Conservation (phyloP, 2,113 vertebrate genomes). For the Diadophis punctatus region DNA sequence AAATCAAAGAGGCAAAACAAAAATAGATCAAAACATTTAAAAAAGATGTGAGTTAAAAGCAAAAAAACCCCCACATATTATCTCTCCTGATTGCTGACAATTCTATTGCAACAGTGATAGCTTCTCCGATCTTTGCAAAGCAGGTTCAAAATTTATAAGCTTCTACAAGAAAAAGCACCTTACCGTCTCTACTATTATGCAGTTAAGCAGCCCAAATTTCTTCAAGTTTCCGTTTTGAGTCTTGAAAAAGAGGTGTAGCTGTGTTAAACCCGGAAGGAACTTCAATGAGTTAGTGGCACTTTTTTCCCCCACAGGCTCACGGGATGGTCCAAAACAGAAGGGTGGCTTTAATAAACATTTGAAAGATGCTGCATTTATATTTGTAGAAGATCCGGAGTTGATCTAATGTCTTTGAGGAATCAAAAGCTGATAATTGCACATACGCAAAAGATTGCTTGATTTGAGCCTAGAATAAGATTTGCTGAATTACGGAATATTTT, state of each 20-base stretch:
- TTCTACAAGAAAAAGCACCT: neutral
- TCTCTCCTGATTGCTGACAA: neutral
- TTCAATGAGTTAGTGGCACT: neutral
- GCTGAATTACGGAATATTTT: too few relatives aligned
- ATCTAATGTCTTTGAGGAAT: neutral
- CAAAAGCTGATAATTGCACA: neutral
- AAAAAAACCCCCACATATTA: neutral
- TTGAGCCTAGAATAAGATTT: neutral
- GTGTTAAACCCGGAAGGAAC: neutral
- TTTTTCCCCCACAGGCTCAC: neutral
- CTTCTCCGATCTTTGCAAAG: neutral
- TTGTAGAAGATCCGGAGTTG: neutral
- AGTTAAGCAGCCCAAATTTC: neutral
- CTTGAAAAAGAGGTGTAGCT: neutral
- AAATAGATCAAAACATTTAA: neutral
- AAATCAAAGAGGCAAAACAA: neutral
- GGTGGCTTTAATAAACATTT: neutral
- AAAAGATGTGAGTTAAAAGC: neutral
- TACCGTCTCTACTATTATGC: neutral
- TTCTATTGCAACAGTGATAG: neutral
- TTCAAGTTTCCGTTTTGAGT: neutral
- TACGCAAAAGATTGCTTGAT: neutral
- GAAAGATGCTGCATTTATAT: neutral
- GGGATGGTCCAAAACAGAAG: accelerated
- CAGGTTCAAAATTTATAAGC: neutral